Base-by-base conservation (phyloP, 2,797 vertebrate genomes). In the Salarias fasciatus region DNA sequence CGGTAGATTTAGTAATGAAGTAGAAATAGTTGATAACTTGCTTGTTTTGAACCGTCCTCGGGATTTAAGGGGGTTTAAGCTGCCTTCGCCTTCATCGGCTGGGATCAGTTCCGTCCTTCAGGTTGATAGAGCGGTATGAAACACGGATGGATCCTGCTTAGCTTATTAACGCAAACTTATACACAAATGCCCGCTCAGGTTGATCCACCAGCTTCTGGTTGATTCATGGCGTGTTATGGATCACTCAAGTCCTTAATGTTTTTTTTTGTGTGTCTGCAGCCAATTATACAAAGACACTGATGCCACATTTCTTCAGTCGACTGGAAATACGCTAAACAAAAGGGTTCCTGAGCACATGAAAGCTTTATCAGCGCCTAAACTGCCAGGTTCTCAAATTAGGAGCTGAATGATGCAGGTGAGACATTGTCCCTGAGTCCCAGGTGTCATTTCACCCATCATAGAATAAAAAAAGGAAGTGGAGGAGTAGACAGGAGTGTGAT, bases 191-290 rank as follows among this genome's bases (percentile, higher is more conserved):
- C 60, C 47, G 2, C 47, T 71, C 18, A 42, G 53, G 53, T 69
- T 70, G 57, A 88, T 81, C 66, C 51, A 51, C 72, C 50, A 30
- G 59, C 80, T 72, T 83, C 82, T 63, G 80, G 75, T 77, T 50
- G 69, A 89, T 91, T 90, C 79, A 87, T 88, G 57, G 54, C 13
- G 28, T 49, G 65, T 62, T 69, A 61, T 50, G 65, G 61, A 67
- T 82, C 59, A 61, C 54, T 71, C 46, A 45, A 40, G 74, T 68
- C 52, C 63, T 63, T 77, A 56, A 70, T 73, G 53, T 52, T 64
- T 63, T 72, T 72, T 63, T n/a, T n/a, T n/a, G n/a, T n/a, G n/a
- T 36, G n/a, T 62, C 58, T 72, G 40, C 77, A 66, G 65, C 62
- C 65, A 66, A 55, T 79, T 79, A 58, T 47, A 53, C 67, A 51